Evolutionary conservation across 2,797 vertebrate species (phyloP).

Genomic region (Prunella strophiata): DNA sequence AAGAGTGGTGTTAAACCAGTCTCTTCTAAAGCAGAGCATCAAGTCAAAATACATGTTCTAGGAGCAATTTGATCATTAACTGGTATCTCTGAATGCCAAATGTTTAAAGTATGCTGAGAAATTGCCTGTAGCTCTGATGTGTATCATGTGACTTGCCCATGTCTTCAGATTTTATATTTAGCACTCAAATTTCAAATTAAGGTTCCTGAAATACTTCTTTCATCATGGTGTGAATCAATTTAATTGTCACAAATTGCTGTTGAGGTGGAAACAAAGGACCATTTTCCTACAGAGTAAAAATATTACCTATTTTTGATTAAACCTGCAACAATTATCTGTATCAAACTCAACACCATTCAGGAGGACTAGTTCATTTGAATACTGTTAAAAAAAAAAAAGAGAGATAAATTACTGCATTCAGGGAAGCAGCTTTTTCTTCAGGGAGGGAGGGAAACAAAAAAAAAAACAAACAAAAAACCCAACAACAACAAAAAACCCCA

Average conservation of each 20-base stretch:
- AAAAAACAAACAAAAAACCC: background rate
- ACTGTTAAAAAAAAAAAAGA: background rate
- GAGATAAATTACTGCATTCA: background rate
- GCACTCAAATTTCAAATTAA: background rate
- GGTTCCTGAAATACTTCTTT: background rate
- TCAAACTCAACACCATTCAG: background rate
- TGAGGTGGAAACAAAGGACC: background rate
- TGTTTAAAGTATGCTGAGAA: background rate
- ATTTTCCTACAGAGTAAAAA: background rate
- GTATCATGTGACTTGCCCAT: background rate
- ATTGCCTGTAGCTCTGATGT: background rate
- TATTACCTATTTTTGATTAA: background rate
- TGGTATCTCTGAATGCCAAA: background rate
- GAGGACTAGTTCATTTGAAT: background rate
- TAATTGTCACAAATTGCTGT: background rate
- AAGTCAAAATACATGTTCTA: background rate
- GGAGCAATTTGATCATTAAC: background rate
- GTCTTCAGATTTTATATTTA: background rate
- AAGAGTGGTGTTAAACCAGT: background rate
- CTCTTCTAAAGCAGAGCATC: background rate
- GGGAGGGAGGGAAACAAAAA: accelerated
- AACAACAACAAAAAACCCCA: too few species aligned
- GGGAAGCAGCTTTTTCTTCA: background rate
- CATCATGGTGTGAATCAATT: background rate
- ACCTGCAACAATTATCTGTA: background rate